Conservation (phyloP, 2,888 invertebrate genomes). For the Anthophora plumipes region DNA sequence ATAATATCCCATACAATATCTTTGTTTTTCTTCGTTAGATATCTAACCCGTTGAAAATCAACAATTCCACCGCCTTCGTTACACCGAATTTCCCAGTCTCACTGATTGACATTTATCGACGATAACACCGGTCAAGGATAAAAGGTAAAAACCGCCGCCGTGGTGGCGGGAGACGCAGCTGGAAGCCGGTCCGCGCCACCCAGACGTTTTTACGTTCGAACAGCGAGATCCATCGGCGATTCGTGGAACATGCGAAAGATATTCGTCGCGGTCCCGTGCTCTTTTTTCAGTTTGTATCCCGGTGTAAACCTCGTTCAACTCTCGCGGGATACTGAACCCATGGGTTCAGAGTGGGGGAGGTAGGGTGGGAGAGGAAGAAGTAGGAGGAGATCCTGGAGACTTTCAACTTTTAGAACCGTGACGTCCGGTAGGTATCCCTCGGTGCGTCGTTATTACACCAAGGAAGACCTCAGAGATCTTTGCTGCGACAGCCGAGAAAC, state of each 20-base stretch:
- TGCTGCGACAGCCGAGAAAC: slow-evolving; percentile 61
- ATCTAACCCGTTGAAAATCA: background rate
- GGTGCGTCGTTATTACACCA: slow-evolving; percentile 54
- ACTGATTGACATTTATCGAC: slow-evolving; percentile 57
- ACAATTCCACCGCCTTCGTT: slow-evolving; percentile 2
- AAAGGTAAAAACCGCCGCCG: slow-evolving; percentile 26
- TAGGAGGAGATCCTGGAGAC: slow-evolving; percentile 18
- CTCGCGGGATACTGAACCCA: too few species aligned
- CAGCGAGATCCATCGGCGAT: slow-evolving; percentile 41
- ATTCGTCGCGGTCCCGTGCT: slow-evolving; percentile 55
- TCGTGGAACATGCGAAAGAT: slow-evolving; percentile 63
- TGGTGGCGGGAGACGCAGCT: slow-evolving; percentile 35
- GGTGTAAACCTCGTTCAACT: slow-evolving; percentile 34
- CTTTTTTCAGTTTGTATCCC: slow-evolving; percentile 42
- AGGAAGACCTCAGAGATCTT: slow-evolving; percentile 61
- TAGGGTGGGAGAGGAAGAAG: background rate
- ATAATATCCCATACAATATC: too few species aligned
- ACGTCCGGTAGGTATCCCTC: slow-evolving; percentile 48
- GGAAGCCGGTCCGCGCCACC: slow-evolving; percentile 35
- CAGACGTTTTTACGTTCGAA: slow-evolving; percentile 48
- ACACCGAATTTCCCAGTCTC: slow-evolving; percentile 23
- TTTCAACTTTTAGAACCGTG: slow-evolving; percentile 65
- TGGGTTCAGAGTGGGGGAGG: background rate
- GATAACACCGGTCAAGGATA: slow-evolving; percentile 35
- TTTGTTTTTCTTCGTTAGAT: too few species aligned